A percentile compares a stretch with the other conserved stretches of the same genome.
Conservation (phyloP, 2,113 vertebrate species). For the Oryzias woworae region DNA sequence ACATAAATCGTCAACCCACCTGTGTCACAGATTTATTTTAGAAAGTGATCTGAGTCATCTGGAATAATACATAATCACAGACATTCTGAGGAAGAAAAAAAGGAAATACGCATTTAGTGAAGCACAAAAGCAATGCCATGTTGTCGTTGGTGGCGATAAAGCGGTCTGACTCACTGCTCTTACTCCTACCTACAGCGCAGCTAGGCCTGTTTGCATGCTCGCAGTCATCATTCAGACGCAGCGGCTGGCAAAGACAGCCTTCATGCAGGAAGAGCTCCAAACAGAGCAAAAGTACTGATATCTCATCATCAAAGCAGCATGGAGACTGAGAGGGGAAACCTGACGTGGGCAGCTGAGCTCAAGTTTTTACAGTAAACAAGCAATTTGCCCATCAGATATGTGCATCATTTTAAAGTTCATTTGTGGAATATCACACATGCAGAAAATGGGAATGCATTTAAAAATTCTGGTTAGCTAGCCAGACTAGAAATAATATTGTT, state of each 20-base stretch:
- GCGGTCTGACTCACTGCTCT: conserved; percentile 48
- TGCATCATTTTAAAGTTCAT: too few relatives aligned
- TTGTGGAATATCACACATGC: too few relatives aligned
- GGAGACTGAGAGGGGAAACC: background rate
- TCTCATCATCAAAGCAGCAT: background rate
- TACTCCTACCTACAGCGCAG: conserved; percentile 44
- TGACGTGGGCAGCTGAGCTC: background rate
- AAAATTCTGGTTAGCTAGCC: too few relatives aligned
- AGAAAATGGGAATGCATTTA: too few relatives aligned
- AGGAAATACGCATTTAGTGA: conserved; percentile 6
- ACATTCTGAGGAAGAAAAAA: conserved; percentile 5
- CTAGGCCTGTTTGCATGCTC: conserved; percentile 16
- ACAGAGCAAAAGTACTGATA: background rate
- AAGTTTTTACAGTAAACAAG: conserved; percentile 2
- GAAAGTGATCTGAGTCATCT: conserved; percentile 41
- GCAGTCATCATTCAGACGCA: conserved; percentile 3
- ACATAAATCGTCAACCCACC: conserved; percentile 10
- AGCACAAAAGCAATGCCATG: conserved; percentile 22
- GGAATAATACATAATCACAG: conserved; percentile 13
- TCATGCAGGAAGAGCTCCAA: background rate
- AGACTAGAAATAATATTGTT: too few relatives aligned
- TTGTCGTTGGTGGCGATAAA: conserved; percentile 17
- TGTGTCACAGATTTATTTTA: conserved; percentile 21
- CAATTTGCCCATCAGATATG: background rate
- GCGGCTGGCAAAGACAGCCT: background rate